Evolutionary conservation across 2,888 invertebrate species (phyloP).

Genomic region (Cosmopolites sordidus): DNA sequence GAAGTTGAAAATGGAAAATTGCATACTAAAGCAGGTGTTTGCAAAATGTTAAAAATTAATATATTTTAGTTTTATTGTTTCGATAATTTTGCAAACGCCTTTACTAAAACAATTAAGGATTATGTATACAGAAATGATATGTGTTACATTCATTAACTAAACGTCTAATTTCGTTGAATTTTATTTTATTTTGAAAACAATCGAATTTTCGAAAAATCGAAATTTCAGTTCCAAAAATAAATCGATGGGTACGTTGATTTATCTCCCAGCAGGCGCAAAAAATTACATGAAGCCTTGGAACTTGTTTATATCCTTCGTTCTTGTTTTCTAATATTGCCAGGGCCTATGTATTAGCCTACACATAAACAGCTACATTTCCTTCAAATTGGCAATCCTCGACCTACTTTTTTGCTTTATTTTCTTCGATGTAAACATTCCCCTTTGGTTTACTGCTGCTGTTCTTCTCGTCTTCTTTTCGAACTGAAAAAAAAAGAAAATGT

Average conservation of each 20-base stretch:
- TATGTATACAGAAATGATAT: not conserved
- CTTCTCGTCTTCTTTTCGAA: constrained; percentile 48
- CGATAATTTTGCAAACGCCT: no score
- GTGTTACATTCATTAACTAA: not conserved
- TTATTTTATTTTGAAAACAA: not conserved
- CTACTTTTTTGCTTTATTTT: constrained; percentile 38
- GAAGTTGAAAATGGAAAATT: no score
- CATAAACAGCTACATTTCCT: no score
- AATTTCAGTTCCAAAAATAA: constrained; percentile 1
- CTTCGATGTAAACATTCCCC: constrained; percentile 51
- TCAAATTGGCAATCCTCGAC: not conserved
- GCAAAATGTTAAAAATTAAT: no score
- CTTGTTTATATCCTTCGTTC: not conserved
- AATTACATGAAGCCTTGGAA: no score
- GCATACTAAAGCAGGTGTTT: no score
- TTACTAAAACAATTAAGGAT: no score
- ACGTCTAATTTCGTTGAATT: not conserved
- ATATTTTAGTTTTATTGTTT: no score
- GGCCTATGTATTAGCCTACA: not conserved
- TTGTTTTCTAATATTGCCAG: not conserved
- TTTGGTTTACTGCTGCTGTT: constrained; percentile 41
- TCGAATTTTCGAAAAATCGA: not conserved
- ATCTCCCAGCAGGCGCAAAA: not conserved
- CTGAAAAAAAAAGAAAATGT: constrained; percentile 33
- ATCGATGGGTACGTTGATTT: not conserved